Conservation (phyloP, 2,113 vertebrate species). For the Charadrius vociferus region DNA sequence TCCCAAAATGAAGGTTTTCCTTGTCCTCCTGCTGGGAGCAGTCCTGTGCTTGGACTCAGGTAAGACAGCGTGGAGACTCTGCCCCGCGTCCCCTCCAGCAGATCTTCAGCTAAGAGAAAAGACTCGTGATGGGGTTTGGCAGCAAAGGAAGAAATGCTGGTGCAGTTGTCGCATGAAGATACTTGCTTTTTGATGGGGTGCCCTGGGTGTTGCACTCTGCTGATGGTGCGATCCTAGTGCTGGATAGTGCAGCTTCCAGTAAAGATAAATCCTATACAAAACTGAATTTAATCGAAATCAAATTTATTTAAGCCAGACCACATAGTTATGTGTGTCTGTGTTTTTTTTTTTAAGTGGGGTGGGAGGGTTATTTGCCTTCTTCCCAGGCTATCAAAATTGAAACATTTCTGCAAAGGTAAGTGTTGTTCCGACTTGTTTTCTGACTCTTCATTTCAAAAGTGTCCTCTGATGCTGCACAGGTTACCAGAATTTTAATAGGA, state of each 20-base stretch:
- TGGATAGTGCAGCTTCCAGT: not conserved
- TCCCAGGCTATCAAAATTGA: not conserved
- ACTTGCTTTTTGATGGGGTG: not conserved
- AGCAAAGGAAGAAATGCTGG: not conserved
- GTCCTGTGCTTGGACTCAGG: constrained; percentile 43
- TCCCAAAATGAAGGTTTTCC: constrained; percentile 33
- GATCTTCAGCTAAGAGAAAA: not conserved
- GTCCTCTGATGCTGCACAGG: not conserved
- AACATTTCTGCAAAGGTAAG: not conserved
- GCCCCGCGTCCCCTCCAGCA: rapidly evolving
- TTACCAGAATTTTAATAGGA: not conserved
- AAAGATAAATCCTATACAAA: not conserved
- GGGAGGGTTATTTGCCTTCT: not conserved
- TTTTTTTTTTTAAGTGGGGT: not conserved
- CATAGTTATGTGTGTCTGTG: rapidly evolving
- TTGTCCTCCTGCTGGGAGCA: constrained; percentile 17
- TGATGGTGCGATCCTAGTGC: not conserved
- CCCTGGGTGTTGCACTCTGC: not conserved
- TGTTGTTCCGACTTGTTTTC: not conserved
- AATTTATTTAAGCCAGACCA: not conserved
- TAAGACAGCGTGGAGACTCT: not conserved
- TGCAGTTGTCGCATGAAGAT: rapidly evolving
- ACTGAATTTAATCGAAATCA: not conserved
- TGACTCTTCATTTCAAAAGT: not conserved
- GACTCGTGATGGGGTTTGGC: not conserved